A percentile compares a stretch with the other conserved stretches of the same genome.
Evolutionary conservation across 2,113 vertebrate genomes (phyloP).

Genomic region (Engystomops pustulosus): DNA sequence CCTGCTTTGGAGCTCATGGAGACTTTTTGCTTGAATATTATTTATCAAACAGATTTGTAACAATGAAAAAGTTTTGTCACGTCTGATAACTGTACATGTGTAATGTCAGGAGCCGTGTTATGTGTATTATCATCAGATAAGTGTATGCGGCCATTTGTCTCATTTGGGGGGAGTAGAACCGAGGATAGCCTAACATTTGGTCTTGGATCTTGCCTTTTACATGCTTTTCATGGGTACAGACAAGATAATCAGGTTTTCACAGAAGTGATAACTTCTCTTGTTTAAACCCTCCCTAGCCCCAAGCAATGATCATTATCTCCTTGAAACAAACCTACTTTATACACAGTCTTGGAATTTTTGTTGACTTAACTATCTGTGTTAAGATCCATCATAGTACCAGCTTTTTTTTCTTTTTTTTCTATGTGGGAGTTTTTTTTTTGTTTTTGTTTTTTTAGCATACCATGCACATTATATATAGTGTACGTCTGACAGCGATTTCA

Average conservation of each 20-base stretch:
- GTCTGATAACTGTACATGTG: too few relatives aligned
- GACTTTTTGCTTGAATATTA: too few relatives aligned
- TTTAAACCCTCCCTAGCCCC: slow-evolving; percentile 41
- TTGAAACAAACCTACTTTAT: slow-evolving; percentile 19
- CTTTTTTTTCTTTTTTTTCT: background rate
- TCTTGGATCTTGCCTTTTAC: slow-evolving; percentile 3
- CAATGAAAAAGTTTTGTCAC: too few relatives aligned
- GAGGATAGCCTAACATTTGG: background rate
- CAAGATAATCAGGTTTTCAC: slow-evolving; percentile 54
- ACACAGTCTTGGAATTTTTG: slow-evolving; percentile 12
- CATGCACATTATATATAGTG: background rate
- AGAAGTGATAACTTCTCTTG: slow-evolving; percentile 27
- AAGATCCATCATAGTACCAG: background rate
- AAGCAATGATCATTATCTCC: slow-evolving; percentile 44
- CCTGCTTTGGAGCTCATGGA: too few relatives aligned
- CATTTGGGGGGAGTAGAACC: background rate
- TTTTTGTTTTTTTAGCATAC: background rate
- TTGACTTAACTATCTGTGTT: background rate
- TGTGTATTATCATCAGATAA: background rate
- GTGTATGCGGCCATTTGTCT: background rate
- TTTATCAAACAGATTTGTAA: too few relatives aligned
- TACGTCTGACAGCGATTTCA: too few relatives aligned
- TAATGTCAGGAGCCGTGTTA: too few relatives aligned
- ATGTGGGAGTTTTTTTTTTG: background rate
- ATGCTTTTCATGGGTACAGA: slow-evolving; percentile 15